Conservation (phyloP, 2,113 vertebrate species). For the Puffinus mauretanicus region DNA sequence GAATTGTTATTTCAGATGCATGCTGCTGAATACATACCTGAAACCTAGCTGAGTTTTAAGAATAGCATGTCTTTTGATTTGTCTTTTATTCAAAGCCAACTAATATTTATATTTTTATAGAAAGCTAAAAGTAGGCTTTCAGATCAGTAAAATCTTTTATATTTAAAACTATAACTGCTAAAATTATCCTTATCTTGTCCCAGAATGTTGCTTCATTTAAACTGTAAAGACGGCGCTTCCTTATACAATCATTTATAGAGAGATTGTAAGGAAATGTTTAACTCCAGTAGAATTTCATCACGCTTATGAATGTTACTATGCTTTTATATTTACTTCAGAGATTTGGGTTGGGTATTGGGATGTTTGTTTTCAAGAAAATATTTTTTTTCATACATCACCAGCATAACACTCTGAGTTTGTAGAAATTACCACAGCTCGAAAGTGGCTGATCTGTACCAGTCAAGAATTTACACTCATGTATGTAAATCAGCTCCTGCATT, state of each 20-base stretch:
- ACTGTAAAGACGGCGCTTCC: not conserved
- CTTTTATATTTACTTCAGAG: not conserved
- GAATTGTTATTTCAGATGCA: not conserved
- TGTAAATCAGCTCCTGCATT: not conserved
- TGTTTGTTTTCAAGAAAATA: not conserved
- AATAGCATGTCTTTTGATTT: not conserved
- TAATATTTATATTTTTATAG: not conserved
- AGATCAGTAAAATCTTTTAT: not conserved
- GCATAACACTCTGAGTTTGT: not conserved
- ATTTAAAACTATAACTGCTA: not conserved
- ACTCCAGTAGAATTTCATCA: not conserved
- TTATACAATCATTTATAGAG: not conserved
- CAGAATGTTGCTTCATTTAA: not conserved
- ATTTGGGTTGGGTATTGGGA: not conserved
- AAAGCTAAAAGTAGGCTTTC: not conserved
- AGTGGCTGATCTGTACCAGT: not conserved
- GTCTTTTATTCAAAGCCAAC: not conserved
- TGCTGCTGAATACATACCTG: not conserved
- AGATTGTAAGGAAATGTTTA: not conserved
- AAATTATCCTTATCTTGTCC: not conserved
- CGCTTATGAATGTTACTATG: not conserved
- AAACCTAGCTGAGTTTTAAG: not conserved
- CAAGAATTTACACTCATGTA: not conserved
- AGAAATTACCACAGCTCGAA: not conserved
- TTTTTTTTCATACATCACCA: not conserved